Evolutionary conservation across 2,113 vertebrate species (phyloP).

Genomic region (Peromyscus polionotus): DNA sequence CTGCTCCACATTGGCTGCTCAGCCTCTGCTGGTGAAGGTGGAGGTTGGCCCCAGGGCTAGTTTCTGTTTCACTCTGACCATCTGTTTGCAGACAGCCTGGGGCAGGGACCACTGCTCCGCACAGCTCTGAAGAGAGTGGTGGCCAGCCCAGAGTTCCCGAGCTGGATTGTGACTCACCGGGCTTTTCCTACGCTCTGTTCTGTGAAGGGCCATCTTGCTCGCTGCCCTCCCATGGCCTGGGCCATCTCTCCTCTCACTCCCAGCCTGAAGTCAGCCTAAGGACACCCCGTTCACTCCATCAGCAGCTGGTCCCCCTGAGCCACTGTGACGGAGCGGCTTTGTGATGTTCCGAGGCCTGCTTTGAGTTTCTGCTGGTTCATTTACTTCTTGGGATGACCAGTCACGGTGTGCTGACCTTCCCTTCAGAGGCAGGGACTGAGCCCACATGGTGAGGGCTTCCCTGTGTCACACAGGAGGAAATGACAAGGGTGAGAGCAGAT

Average conservation of each 20-base stretch:
- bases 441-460: accelerated
- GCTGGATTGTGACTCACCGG: neutral
- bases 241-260: neutral
- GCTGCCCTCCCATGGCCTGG: neutral
- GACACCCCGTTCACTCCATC: no score
- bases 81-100: neutral
- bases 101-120: neutral
- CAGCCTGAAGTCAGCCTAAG: neutral
- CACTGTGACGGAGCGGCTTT: neutral
- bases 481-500: neutral
- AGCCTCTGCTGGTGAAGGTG: neutral
- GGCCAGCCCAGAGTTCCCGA: neutral
- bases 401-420: accelerated
- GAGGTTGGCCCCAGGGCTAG: accelerated
- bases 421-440: neutral
- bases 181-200: neutral
- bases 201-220: neutral
- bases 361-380: accelerated
- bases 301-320: neutral
- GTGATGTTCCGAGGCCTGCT: accelerated
- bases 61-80: neutral
- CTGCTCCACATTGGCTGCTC: no score
- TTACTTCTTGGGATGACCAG: accelerated
- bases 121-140: neutral
- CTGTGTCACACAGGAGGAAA: neutral